phyloP scores from a whole-genome alignment of 2,113 vertebrate genomes.

The Aptenodytes patagonicus region DNA sequence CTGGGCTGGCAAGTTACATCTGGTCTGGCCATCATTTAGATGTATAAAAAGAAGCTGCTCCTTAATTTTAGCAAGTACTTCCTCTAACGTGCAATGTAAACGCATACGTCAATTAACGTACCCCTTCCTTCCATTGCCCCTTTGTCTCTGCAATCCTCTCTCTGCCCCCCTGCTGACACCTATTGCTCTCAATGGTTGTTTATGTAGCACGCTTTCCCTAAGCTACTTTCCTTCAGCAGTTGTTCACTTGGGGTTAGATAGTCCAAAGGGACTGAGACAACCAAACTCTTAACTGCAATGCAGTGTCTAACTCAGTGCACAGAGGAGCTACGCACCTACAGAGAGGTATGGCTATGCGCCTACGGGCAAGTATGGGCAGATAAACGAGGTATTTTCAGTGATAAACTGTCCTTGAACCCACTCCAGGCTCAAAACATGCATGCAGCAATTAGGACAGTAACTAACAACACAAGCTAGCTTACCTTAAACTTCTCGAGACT shows the following conservation, averaged over 20 bases:
- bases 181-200: background rate
- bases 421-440: background rate
- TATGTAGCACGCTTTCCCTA: background rate
- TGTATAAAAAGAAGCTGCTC: background rate
- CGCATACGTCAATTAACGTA: rapidly evolving
- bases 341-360: rapidly evolving
- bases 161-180: background rate
- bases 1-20: background rate
- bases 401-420: background rate
- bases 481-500: background rate
- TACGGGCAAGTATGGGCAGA: background rate
- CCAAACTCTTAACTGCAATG: background rate
- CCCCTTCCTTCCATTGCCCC: background rate
- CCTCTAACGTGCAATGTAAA: background rate
- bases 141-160: background rate
- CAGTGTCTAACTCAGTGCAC: background rate
- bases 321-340: background rate
- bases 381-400: background rate
- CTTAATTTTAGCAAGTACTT: background rate
- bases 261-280: background rate
- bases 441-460: background rate
- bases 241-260: background rate
- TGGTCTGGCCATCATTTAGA: background rate
- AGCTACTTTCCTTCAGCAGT: background rate
- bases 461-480: background rate